Conservation (phyloP, 2,888 invertebrate species). For the Drosophila antonietae region DNA sequence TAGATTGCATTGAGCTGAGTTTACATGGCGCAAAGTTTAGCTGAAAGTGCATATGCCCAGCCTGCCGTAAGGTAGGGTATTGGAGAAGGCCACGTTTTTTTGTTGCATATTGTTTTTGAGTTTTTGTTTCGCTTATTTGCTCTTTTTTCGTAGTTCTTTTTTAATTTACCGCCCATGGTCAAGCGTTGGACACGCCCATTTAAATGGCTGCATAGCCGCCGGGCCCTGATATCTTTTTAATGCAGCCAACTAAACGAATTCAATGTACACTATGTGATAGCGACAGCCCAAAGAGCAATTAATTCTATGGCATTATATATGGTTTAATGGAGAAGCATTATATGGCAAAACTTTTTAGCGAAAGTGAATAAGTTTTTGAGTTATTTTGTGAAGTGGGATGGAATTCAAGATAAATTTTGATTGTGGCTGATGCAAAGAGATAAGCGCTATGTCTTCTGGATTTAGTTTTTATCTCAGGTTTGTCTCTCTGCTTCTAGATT, state of each 20-base stretch:
- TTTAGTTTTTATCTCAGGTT: background rate
- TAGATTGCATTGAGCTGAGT: background rate
- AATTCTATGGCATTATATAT: background rate
- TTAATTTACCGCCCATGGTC: slow-evolving; percentile 29
- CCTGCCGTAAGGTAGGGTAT: background rate
- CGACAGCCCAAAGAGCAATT: background rate
- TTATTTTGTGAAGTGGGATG: background rate
- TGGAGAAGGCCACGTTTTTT: slow-evolving; percentile 13
- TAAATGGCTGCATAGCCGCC: slow-evolving; percentile 23
- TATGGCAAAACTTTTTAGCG: background rate
- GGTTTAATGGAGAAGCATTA: background rate
- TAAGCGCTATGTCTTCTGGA: background rate
- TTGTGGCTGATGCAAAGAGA: background rate
- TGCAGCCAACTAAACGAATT: slow-evolving; percentile 7
- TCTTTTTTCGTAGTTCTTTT: slow-evolving; percentile 6
- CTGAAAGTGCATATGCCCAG: background rate
- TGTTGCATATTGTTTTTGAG: slow-evolving; percentile 11
- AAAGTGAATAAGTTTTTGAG: background rate
- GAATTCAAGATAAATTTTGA: background rate
- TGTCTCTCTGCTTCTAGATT: no score
- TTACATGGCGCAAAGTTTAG: background rate
- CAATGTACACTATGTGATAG: slow-evolving; percentile 10
- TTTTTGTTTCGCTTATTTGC: slow-evolving; percentile 1
- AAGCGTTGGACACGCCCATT: slow-evolving; percentile 47
- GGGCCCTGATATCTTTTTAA: slow-evolving; percentile 8